Percentiles rank a stretch among this genome's conserved stretches.
These are phyloP conservation scores for Spermophilus dauricus DNA, from an alignment of 2,113 vertebrate species.

Conservation along the genomic window DNA sequence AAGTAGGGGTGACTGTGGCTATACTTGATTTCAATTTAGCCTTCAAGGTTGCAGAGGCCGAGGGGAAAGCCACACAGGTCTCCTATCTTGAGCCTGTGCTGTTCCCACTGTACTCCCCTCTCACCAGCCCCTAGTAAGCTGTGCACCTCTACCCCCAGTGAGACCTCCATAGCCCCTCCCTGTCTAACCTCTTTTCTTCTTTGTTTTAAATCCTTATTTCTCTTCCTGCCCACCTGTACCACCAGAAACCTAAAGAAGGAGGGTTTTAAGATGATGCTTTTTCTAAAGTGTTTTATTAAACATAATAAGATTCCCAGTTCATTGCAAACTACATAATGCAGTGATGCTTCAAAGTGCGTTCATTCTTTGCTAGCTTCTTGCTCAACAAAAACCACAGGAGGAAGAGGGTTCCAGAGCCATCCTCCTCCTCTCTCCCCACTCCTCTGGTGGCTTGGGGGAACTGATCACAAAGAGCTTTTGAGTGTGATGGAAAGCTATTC, in stretches of 20 bases:
- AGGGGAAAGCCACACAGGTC: not conserved
- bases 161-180: too few species aligned
- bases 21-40: not conserved
- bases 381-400: slow-evolving; percentile 57
- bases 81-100: not conserved
- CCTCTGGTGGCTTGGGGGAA: not conserved
- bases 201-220: too few species aligned
- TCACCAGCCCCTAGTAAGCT: too few species aligned
- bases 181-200: too few species aligned
- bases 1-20: not conserved
- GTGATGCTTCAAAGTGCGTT: slow-evolving; percentile 52
- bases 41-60: not conserved
- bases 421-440: slow-evolving; percentile 1
- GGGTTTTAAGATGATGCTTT: not conserved
- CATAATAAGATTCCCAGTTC: slow-evolving; percentile 40
- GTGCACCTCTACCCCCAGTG: too few species aligned
- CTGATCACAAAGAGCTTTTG: slow-evolving; percentile 31
- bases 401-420: not conserved
- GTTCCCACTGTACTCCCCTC: not conserved
- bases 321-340: slow-evolving; percentile 31
- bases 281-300: slow-evolving; percentile 42
- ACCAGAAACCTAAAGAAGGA: too few species aligned
- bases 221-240: too few species aligned
- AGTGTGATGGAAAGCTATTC: not conserved
- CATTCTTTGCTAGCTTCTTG: slow-evolving; percentile 33